These are phyloP conservation scores for Onychorhynchus coronatus DNA, from an alignment of 2,113 vertebrate genomes.

Conservation along the genomic window DNA sequence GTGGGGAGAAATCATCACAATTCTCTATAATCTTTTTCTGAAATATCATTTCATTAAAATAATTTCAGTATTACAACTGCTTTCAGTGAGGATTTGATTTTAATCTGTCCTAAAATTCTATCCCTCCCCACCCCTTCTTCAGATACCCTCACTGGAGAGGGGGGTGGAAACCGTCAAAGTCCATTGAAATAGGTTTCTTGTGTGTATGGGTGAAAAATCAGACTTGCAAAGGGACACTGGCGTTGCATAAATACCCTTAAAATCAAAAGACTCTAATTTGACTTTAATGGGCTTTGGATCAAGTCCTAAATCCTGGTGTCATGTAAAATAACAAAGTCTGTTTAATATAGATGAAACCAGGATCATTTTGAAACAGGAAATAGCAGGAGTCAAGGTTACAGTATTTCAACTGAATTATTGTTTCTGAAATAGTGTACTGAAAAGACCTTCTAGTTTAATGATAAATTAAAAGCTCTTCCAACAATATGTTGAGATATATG, in stretches of 20 bases:
- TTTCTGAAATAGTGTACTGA: not conserved
- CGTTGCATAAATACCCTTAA: constrained; percentile 5
- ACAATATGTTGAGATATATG: not conserved
- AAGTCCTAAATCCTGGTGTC: not conserved
- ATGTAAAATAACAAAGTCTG: not conserved
- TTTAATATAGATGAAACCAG: not conserved
- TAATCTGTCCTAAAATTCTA: constrained; percentile 39
- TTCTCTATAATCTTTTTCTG: not conserved
- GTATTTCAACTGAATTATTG: not conserved
- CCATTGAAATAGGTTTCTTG: constrained; percentile 55
- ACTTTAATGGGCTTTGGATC: constrained; percentile 30
- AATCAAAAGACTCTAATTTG: constrained; percentile 6
- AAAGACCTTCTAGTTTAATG: constrained; percentile 15
- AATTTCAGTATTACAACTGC: not conserved
- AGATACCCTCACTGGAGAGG: not conserved
- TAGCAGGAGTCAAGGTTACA: constrained; percentile 26
- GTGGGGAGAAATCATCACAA: constrained; percentile 65
- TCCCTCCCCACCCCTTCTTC: not conserved
- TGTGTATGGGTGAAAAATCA: constrained; percentile 9
- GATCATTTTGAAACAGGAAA: not conserved
- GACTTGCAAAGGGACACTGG: not conserved
- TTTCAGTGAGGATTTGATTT: constrained; percentile 29
- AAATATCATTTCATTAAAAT: not conserved
- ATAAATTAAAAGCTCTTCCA: not conserved
- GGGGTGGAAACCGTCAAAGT: not conserved